A percentile compares a stretch with the other conserved stretches of the same genome.
These are phyloP conservation scores for Suillia variegata DNA, from an alignment of 2,888 invertebrate species.

Conservation along the genomic window DNA sequence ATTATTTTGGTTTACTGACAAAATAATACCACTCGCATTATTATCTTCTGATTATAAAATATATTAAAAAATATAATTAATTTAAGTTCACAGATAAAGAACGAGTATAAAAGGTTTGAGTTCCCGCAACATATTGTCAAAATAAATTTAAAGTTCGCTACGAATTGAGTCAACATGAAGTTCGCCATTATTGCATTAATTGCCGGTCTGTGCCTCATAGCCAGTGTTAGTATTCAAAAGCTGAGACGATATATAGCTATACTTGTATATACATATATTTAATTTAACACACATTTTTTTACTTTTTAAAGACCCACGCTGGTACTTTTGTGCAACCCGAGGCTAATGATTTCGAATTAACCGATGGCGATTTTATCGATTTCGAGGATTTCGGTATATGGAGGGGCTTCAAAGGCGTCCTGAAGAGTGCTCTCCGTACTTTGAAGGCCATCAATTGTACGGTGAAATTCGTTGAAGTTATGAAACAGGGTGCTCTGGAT, in stretches of 20 bases:
- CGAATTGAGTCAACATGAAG: constrained; percentile 44
- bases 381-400: no score
- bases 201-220: constrained; percentile 38
- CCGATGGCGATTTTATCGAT: neutral
- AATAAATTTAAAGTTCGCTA: no score
- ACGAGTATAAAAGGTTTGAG: no score
- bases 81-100: no score
- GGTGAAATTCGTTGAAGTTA: constrained; percentile 37
- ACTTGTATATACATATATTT: no score
- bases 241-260: no score
- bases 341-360: neutral
- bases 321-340: constrained; percentile 3
- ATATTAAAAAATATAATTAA: no score
- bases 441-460: constrained; percentile 46
- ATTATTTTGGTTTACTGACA: no score
- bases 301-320: constrained; percentile 8
- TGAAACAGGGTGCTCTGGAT: constrained; percentile 29
- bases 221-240: constrained; percentile 31
- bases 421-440: constrained; percentile 32
- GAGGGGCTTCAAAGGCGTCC: constrained; percentile 8
- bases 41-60: no score
- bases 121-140: no score
- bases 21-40: no score
- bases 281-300: neutral
- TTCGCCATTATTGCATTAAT: constrained; percentile 33